Conservation (phyloP, 2,888 invertebrate genomes). For the Cephus pygmeus region DNA sequence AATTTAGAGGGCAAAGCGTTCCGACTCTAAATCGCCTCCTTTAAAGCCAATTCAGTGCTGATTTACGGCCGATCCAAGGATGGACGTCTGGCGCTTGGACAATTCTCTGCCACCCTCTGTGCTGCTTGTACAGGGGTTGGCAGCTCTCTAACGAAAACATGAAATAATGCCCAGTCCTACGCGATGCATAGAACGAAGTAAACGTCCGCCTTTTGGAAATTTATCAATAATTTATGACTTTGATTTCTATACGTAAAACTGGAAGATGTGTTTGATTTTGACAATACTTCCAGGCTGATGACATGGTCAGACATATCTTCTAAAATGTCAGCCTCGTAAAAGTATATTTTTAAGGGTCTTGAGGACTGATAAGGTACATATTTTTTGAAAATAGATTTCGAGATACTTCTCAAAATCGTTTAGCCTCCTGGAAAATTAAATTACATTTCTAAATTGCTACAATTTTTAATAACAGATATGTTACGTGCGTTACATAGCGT, state of each 20-base stretch:
- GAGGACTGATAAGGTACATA: not conserved
- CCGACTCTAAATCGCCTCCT: constrained; percentile 46
- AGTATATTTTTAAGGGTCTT: not conserved
- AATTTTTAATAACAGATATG: too few species aligned
- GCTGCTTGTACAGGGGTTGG: not conserved
- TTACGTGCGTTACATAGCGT: too few species aligned
- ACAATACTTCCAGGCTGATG: not conserved
- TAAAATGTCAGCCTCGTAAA: not conserved
- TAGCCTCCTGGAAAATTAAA: too few species aligned
- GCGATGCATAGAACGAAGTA: not conserved
- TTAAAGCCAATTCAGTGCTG: constrained; percentile 43
- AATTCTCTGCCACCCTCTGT: not conserved
- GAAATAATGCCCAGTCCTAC: not conserved
- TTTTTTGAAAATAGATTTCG: not conserved
- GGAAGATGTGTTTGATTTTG: not conserved
- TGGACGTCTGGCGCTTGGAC: constrained; percentile 17
- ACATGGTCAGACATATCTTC: not conserved
- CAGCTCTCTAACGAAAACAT: not conserved
- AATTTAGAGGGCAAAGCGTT: constrained; percentile 40
- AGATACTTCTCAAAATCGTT: too few species aligned
- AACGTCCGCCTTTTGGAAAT: not conserved
- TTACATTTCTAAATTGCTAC: too few species aligned
- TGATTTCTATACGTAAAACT: not conserved
- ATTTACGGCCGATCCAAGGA: constrained; percentile 30
- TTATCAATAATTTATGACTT: not conserved